Conservation (phyloP, 1,140 invertebrate genomes). For the Acromyrmex charruanus region DNA sequence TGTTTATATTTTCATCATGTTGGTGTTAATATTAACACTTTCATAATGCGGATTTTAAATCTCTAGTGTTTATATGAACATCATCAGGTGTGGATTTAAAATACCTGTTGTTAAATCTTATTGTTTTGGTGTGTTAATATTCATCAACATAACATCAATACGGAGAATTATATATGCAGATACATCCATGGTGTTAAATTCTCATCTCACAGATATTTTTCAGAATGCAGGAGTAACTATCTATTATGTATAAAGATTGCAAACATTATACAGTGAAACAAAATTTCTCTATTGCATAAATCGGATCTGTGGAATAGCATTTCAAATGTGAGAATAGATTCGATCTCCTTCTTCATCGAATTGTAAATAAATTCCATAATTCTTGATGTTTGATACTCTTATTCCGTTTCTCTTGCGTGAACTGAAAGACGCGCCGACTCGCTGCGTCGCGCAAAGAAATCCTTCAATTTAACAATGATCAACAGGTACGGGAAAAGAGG, state of each 20-base stretch:
- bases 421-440: not conserved
- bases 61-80: too few relatives aligned
- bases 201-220: too few relatives aligned
- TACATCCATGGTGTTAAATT: too few relatives aligned
- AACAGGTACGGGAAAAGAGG: conserved; percentile 59
- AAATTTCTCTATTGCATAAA: not conserved
- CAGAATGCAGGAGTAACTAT: too few relatives aligned
- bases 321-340: not conserved
- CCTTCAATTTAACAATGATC: conserved; percentile 57
- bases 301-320: not conserved
- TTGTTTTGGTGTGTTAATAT: too few relatives aligned
- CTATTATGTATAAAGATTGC: not conserved
- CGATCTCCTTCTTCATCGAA: not conserved
- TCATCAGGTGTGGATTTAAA: too few relatives aligned
- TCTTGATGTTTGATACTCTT: not conserved
- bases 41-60: too few relatives aligned
- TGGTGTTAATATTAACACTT: too few relatives aligned
- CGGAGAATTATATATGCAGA: too few relatives aligned
- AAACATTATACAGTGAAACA: not conserved
- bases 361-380: not conserved
- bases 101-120: too few relatives aligned
- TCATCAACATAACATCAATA: too few relatives aligned
- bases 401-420: not conserved
- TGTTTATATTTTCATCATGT: too few relatives aligned
- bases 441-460: conserved; percentile 37